phyloP scores from a whole-genome alignment of 2,113 vertebrate genomes.

The Leptosomus discolor region DNA sequence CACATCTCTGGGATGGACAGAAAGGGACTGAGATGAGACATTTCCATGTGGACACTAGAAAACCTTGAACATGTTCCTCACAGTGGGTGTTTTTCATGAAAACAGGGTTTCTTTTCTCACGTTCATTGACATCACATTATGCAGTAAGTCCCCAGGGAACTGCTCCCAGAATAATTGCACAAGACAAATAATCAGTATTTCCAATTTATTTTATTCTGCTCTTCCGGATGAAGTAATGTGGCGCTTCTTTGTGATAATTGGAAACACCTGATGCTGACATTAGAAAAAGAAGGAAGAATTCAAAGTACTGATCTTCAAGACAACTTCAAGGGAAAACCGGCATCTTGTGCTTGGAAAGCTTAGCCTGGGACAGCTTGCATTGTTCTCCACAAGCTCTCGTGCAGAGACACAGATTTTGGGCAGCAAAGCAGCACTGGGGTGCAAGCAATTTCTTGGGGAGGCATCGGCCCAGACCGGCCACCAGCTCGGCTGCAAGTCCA shows the following conservation, averaged over 20 bases:
- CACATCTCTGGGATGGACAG: background rate
- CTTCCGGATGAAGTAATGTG: background rate
- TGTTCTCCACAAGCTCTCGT: background rate
- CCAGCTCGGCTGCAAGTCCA: background rate
- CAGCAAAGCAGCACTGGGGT: background rate
- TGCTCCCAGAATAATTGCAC: background rate
- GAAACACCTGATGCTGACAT: background rate
- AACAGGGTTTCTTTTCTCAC: background rate
- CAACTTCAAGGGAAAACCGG: background rate
- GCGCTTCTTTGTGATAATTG: background rate
- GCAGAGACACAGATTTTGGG: background rate
- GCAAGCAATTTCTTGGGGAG: background rate
- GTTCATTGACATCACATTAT: background rate
- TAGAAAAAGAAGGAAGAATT: background rate
- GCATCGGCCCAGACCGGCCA: background rate
- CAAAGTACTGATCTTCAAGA: background rate
- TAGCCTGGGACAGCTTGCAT: background rate
- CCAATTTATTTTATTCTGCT: background rate
- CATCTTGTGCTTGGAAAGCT: background rate
- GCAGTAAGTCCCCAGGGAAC: background rate
- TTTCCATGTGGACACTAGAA: background rate
- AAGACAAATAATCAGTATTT: background rate
- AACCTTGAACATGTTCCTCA: background rate
- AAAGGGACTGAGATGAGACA: background rate
- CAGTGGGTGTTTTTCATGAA: background rate